phyloP scores from a whole-genome alignment of 2,797 vertebrate species.

The Peromyscus aztecus region DNA sequence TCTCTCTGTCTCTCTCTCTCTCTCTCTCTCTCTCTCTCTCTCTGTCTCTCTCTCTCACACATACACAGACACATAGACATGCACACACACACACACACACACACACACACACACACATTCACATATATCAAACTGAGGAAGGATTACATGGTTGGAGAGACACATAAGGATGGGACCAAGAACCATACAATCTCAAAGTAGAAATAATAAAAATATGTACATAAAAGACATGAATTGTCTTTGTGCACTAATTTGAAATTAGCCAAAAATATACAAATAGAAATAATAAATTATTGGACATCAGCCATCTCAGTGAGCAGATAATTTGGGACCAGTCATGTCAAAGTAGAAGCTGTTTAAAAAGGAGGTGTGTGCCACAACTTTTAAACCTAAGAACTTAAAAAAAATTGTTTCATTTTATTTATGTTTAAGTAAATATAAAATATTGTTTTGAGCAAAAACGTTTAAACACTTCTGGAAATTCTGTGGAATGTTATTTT shows the following conservation, averaged over 20 bases:
- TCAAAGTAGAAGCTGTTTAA: not conserved
- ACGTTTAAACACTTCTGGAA: not conserved
- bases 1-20: not conserved
- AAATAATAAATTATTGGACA: not conserved
- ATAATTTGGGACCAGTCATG: not conserved
- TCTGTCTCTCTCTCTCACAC: not conserved
- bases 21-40: not conserved
- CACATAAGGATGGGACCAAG: not conserved
- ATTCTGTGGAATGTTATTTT: not conserved
- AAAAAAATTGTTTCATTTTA: not conserved
- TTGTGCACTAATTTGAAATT: not conserved
- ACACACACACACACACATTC: not conserved
- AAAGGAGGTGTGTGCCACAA: not conserved
- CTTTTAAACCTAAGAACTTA: not conserved
- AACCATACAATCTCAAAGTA: not conserved
- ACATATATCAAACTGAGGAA: not conserved
- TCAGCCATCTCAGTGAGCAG: not conserved
- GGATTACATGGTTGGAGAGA: not conserved
- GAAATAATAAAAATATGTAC: not conserved
- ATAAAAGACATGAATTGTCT: not conserved
- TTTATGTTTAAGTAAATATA: not conserved
- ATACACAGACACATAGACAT: too few relatives aligned
- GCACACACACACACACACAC: not conserved
- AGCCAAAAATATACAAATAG: not conserved
- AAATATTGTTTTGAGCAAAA: not conserved